These are phyloP conservation scores for Phasianus colchicus DNA, from an alignment of 2,113 vertebrate genomes.

Conservation along the genomic window DNA sequence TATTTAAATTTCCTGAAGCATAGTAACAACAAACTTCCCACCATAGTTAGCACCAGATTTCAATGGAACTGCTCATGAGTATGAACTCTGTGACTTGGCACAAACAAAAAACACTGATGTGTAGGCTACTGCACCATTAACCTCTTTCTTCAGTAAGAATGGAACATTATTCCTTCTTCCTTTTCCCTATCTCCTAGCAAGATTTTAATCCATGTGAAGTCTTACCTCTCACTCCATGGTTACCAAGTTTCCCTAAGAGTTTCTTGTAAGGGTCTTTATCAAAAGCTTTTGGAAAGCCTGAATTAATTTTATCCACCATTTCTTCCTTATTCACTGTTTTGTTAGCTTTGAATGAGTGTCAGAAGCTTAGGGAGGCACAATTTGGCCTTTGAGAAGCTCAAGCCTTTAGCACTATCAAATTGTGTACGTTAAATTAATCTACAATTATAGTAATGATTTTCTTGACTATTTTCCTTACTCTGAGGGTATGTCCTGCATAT, in stretches of 20 bases:
- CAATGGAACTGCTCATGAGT: constrained; percentile 16
- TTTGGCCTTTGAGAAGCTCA: neutral
- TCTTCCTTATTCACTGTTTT: constrained; percentile 48
- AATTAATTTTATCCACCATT: constrained; percentile 58
- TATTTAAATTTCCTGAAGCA: constrained; percentile 17
- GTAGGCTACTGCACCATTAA: neutral
- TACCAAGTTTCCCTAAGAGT: constrained; percentile 39
- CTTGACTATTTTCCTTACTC: neutral
- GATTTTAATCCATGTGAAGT: constrained; percentile 40
- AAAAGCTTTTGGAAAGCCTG: constrained; percentile 60
- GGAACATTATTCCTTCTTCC: constrained; percentile 4
- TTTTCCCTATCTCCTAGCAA: constrained; percentile 2
- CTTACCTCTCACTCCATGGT: constrained; percentile 55
- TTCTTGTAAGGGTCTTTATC: constrained; percentile 38
- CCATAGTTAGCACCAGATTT: neutral
- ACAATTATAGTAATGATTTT: neutral
- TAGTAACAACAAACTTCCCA: constrained; percentile 16
- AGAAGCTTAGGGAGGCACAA: neutral
- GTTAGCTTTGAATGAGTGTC: constrained; percentile 18
- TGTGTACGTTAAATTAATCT: constrained; percentile 11
- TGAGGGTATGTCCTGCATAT: neutral
- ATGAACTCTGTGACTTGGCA: neutral
- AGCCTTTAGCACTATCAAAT: neutral
- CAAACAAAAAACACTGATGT: neutral
- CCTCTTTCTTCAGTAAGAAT: constrained; percentile 8